Evolutionary conservation across 2,888 invertebrate species (phyloP).

Genomic region (Clusia tigrina): DNA sequence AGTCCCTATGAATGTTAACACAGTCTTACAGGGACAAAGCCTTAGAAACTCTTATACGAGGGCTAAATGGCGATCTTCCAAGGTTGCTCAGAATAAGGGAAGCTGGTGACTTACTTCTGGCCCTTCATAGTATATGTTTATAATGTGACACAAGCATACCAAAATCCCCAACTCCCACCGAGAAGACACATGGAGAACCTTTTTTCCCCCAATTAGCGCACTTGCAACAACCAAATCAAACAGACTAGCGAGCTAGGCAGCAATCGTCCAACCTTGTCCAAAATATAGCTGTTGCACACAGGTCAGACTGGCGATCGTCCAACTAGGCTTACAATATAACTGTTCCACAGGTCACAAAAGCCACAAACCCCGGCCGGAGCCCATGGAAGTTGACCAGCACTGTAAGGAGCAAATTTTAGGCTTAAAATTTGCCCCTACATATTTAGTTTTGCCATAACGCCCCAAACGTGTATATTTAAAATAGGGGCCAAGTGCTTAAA

Average conservation of each 20-base stretch:
- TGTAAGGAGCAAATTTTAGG: no score
- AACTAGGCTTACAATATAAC: not conserved
- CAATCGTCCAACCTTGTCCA: no score
- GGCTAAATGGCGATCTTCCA: slow-evolving; percentile 35
- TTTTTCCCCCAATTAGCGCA: not conserved
- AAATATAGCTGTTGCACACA: no score
- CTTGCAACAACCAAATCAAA: no score
- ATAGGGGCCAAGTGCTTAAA: no score
- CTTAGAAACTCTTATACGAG: slow-evolving; percentile 36
- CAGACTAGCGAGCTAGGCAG: no score
- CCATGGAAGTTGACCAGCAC: slow-evolving; percentile 28
- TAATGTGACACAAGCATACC: slow-evolving; percentile 3
- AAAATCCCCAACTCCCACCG: not conserved
- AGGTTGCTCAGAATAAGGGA: slow-evolving; percentile 35
- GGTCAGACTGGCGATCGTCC: no score
- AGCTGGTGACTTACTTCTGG: slow-evolving; percentile 31
- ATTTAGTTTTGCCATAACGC: no score
- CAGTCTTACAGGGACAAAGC: slow-evolving; percentile 34
- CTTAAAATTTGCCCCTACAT: no score
- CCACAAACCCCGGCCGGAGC: slow-evolving; percentile 21
- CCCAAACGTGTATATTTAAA: no score
- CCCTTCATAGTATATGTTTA: slow-evolving; percentile 29
- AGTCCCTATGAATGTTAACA: slow-evolving; percentile 23
- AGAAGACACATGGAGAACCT: not conserved
- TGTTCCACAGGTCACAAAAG: not conserved